Base-by-base conservation (phyloP, 2,888 invertebrate species). In the Hirtodrosophila alboralis region DNA sequence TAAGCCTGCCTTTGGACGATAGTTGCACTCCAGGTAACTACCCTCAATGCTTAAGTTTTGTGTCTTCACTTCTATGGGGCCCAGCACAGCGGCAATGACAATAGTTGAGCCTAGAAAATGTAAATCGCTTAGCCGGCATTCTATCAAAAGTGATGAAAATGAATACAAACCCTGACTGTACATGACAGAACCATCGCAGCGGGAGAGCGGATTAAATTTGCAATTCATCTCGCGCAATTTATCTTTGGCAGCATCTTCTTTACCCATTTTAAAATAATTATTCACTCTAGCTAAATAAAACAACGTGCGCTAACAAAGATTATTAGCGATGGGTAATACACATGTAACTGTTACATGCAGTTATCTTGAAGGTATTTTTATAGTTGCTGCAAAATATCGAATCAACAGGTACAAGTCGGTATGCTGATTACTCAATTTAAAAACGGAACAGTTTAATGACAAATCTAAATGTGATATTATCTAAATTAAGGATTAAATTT, bases 161-260 rank as follows among this genome's bases (percentile, higher is more conserved):
- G 4, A 18, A 5, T 30, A 54, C 62, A 23, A 58, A 95, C 96
- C 96, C 93, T 95, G 95, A 63, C 94, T 93, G 83, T 95, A 92
- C 86, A 95, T 92, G 9, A 94, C 94, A 0, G 96, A 96, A 9
- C 96, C 96, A 91, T 96, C 96, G 0, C 95, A 93, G 87, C 94
- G 93, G 48, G 93, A 94, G 12, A 96, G 90, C 44, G 93, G 92
- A 89, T 95, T 95, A 18, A 96, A 89, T 90, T 95, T 94, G 76
- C 95, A 95, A 78, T 93, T 92, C 90, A 95, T 92, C 1, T 90
- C 87, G 1, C 93, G 87, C 12, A 90, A 40, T 44, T 79, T 75
- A 3, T 66, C 69, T 14, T 62, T 75, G 4, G 28, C 2, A 7
- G 21, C 36, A 7, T 41, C 18, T n/a, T 37, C 4, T 40, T 68